phyloP scores from a whole-genome alignment of 1,140 invertebrate species.

The Pectinophora gossypiella region DNA sequence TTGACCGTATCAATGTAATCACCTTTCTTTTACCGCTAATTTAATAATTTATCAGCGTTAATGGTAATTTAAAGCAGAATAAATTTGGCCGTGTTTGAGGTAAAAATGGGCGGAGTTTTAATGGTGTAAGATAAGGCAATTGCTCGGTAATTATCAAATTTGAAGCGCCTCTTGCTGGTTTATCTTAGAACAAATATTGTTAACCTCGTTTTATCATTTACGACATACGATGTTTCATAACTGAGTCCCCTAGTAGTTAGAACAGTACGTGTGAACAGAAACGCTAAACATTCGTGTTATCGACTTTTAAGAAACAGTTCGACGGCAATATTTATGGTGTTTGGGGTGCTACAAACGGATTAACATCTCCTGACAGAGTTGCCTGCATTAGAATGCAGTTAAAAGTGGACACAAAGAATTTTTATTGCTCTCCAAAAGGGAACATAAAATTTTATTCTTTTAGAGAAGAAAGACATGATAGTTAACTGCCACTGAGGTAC shows the following conservation, averaged over 20 bases:
- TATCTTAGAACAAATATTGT: slow-evolving; percentile 66
- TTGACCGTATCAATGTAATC: too few species aligned
- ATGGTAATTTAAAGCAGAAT: too few species aligned
- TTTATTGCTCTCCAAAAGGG: slow-evolving; percentile 56
- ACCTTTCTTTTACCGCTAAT: too few species aligned
- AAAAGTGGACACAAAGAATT: slow-evolving; percentile 55
- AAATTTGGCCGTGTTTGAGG: too few species aligned
- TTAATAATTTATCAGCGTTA: too few species aligned
- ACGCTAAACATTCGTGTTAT: slow-evolving; percentile 24
- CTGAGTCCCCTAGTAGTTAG: slow-evolving; percentile 20
- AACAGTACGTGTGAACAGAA: slow-evolving; percentile 30
- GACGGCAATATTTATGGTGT: slow-evolving; percentile 36
- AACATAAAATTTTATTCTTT: slow-evolving; percentile 59
- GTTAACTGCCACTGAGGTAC: slow-evolving; percentile 31
- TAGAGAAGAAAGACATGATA: slow-evolving; percentile 32
- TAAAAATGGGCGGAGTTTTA: slow-evolving; percentile 46
- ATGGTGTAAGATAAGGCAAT: slow-evolving; percentile 61
- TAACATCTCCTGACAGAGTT: slow-evolving; percentile 44
- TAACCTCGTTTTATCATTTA: slow-evolving; percentile 45
- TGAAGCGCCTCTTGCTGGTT: slow-evolving; percentile 46
- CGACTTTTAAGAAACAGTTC: slow-evolving; percentile 31
- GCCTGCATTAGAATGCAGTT: slow-evolving; percentile 44
- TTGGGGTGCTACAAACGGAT: slow-evolving; percentile 46
- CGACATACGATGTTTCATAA: slow-evolving; percentile 44
- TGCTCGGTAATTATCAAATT: slow-evolving; percentile 66